Percentiles rank a stretch among this genome's conserved stretches.
Evolutionary conservation across 1,140 invertebrate species (phyloP).

Genomic region (Drosophila suzukii): DNA sequence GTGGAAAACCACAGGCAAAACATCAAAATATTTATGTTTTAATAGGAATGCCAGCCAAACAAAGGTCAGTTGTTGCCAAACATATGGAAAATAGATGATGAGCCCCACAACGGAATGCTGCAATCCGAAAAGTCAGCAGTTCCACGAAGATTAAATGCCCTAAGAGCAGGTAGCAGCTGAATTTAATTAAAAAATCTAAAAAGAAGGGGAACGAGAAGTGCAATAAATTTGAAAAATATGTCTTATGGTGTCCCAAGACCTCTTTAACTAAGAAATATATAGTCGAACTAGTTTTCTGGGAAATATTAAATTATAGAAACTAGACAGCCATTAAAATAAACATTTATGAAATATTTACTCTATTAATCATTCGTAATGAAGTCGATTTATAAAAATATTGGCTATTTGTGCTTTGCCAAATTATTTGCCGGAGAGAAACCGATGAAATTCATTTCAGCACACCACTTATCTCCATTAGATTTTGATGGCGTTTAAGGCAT

Average conservation of each 20-base stretch:
- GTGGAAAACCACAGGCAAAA: conserved; percentile 39
- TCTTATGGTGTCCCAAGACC: neutral
- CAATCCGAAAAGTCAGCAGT: conserved; percentile 11
- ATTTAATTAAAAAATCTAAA: neutral
- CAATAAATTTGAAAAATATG: neutral
- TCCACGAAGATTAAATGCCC: conserved; percentile 11
- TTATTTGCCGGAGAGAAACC: conserved; percentile 30
- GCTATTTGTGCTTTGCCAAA: conserved; percentile 2
- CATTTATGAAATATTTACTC: neutral
- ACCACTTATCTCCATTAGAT: conserved; percentile 31
- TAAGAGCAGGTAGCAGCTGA: conserved; percentile 5
- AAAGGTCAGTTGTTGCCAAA: conserved; percentile 48
- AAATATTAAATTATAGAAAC: neutral
- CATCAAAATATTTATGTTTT: conserved; percentile 46
- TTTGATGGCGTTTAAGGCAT: conserved; percentile 33
- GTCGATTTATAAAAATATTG: neutral
- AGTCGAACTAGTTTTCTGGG: neutral
- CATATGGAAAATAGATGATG: conserved; percentile 41
- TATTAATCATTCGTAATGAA: neutral
- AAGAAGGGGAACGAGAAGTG: neutral
- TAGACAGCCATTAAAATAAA: neutral
- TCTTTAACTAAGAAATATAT: neutral
- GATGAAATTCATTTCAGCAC: conserved; percentile 32
- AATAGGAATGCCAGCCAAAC: conserved; percentile 42
- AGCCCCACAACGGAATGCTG: conserved; percentile 27